These are phyloP conservation scores for Prionace glauca DNA, from an alignment of 2,797 vertebrate species.

Conservation along the genomic window DNA sequence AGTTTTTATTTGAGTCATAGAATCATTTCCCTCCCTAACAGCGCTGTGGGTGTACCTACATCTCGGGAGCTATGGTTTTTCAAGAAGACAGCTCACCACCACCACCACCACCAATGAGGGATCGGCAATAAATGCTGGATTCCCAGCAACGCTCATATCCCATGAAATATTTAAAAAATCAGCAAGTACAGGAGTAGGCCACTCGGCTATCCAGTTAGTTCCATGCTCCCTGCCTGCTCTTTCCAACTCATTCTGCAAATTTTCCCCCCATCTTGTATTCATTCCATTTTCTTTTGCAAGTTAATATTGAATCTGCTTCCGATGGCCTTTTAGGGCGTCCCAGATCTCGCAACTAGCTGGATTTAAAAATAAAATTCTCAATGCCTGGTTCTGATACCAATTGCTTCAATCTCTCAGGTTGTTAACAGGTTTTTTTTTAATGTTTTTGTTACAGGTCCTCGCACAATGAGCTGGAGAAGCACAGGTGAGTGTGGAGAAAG, in stretches of 20 bases:
- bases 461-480: conserved; percentile 98
- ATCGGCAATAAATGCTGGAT: too few species aligned
- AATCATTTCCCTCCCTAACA: too few species aligned
- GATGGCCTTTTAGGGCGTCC: background rate
- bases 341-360: background rate
- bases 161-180: too few species aligned
- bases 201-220: background rate
- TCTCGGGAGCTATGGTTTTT: too few species aligned
- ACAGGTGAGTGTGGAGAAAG: conserved; percentile 74
- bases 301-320: background rate
- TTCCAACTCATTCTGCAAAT: background rate
- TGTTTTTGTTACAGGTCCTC: conserved; percentile 66
- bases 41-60: too few species aligned
- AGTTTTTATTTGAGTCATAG: too few species aligned
- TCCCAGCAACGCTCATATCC: too few species aligned
- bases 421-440: conserved; percentile 40
- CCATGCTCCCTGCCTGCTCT: too few species aligned
- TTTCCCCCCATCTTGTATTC: background rate
- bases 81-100: too few species aligned
- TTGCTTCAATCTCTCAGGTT: background rate
- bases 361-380: background rate
- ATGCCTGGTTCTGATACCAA: background rate
- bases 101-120: too few species aligned
- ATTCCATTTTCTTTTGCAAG: background rate
- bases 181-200: too few species aligned